These are phyloP conservation scores for Speoplatyrhinus poulsoni DNA, from an alignment of 2,113 vertebrate species.

Conservation along the genomic window DNA sequence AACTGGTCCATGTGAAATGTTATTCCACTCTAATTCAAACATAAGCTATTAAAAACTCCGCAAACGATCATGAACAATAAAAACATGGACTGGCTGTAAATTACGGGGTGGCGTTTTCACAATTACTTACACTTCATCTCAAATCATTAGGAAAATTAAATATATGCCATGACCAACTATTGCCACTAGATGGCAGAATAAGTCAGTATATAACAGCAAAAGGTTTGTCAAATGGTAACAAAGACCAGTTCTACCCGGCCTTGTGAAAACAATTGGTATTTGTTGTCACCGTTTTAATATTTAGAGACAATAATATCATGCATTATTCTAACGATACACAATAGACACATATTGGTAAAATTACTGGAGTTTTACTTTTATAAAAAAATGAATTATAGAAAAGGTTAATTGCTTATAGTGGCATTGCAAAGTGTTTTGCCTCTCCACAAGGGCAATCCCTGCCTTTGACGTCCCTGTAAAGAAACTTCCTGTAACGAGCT, in stretches of 20 bases:
- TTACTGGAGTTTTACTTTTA: too few species aligned
- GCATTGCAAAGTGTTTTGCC: constrained; percentile 46
- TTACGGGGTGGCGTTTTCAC: not conserved
- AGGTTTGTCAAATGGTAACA: too few species aligned
- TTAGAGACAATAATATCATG: not conserved
- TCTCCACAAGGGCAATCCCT: constrained; percentile 67
- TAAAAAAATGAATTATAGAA: not conserved
- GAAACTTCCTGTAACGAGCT: constrained; percentile 80
- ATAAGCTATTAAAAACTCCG: constrained; percentile 6
- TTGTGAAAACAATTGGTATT: not conserved
- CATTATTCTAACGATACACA: not conserved
- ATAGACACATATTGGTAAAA: too few species aligned
- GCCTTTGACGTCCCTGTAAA: constrained; percentile 76
- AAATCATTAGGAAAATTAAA: not conserved
- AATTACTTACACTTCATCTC: not conserved
- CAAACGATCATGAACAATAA: constrained; percentile 10
- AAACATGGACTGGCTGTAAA: not conserved
- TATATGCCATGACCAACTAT: constrained; percentile 5
- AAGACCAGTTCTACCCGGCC: not conserved
- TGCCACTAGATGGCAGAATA: constrained; percentile 70
- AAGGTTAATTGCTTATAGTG: constrained; percentile 31
- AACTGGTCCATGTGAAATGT: constrained; percentile 19
- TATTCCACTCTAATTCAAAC: constrained; percentile 14
- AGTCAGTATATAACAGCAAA: constrained; percentile 37
- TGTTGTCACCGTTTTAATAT: not conserved